These are phyloP conservation scores for Heptranchias perlo DNA, from an alignment of 2,113 vertebrate species.

Conservation along the genomic window DNA sequence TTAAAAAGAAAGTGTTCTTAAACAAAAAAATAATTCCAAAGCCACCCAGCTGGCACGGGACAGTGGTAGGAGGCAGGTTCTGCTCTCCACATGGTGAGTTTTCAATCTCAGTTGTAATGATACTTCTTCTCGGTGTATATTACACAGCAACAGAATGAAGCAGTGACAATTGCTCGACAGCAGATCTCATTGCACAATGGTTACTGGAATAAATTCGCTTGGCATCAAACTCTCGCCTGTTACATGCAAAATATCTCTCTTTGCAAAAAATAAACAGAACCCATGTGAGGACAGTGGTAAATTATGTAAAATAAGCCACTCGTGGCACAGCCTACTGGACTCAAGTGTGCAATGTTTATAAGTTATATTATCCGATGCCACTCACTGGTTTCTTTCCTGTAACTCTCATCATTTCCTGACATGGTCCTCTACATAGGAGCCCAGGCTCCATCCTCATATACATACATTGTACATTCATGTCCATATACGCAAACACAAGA, in stretches of 20 bases:
- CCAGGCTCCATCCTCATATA: neutral
- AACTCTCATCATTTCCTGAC: neutral
- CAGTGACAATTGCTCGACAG: neutral
- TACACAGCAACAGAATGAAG: neutral
- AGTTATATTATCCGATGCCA: neutral
- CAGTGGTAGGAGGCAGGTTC: neutral
- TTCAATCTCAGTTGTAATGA: neutral
- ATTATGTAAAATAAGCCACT: neutral
- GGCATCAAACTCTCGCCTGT: neutral
- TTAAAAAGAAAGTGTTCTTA: neutral
- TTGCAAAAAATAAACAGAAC: neutral
- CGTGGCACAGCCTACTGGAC: neutral
- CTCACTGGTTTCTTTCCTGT: neutral
- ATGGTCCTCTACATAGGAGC: neutral
- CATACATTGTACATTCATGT: neutral
- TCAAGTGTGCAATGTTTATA: neutral
- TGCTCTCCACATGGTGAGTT: neutral
- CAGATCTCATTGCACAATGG: neutral
- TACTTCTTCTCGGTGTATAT: neutral
- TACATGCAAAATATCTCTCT: neutral
- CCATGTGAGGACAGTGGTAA: neutral
- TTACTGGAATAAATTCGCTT: neutral
- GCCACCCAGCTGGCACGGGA: neutral
- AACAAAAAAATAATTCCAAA: neutral
- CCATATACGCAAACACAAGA: neutral